Conservation (phyloP, 2,888 invertebrate genomes). For the Ichneumoninae sp. region DNA sequence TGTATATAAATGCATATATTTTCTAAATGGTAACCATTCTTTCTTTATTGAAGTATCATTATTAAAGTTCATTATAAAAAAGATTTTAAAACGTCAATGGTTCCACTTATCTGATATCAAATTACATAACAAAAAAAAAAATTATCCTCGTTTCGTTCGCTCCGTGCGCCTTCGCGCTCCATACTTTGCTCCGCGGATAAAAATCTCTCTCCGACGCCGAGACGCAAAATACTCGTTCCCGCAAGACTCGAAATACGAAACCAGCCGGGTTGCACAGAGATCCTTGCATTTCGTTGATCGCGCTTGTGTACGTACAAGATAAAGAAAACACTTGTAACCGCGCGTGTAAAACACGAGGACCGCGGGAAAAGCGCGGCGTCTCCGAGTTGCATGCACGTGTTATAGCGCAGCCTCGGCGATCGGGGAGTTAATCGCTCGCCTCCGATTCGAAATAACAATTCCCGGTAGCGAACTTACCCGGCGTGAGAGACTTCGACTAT, state of each 20-base stretch:
- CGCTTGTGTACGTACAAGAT: slow-evolving; percentile 66
- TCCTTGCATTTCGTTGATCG: slow-evolving; percentile 30
- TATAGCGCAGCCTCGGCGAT: neutral
- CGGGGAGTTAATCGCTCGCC: slow-evolving; percentile 19
- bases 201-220: slow-evolving; percentile 18
- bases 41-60: no score
- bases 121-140: neutral
- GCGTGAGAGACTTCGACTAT: slow-evolving; percentile 71
- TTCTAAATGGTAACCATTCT: no score
- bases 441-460: slow-evolving; percentile 73
- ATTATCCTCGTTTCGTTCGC: neutral
- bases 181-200: neutral
- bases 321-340: slow-evolving; percentile 75
- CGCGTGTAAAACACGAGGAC: slow-evolving; percentile 67
- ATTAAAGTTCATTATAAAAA: neutral
- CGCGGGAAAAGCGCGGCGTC: slow-evolving; percentile 58
- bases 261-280: slow-evolving; percentile 39
- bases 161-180: neutral
- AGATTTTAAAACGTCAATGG: neutral
- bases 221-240: slow-evolving; percentile 10
- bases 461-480: slow-evolving; percentile 72
- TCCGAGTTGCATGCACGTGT: slow-evolving; percentile 31
- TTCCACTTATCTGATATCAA: neutral
- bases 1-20: no score
- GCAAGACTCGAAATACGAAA: slow-evolving; percentile 39